Evolutionary conservation across 2,797 vertebrate species (phyloP).

Genomic region (Cetoscarus ocellatus): DNA sequence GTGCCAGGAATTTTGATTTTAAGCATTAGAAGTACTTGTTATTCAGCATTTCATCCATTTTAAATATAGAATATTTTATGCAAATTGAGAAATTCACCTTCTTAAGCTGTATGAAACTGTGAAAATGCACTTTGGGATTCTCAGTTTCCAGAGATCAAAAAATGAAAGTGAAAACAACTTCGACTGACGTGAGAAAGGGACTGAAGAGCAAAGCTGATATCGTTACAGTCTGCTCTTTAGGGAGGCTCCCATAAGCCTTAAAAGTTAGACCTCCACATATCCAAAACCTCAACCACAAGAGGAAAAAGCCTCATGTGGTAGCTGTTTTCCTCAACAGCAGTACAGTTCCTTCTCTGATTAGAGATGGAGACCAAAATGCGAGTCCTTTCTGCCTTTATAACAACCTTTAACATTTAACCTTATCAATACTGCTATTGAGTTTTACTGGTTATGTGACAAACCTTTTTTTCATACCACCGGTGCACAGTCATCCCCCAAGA

Average conservation of each 20-base stretch:
- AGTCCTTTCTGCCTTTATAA: no score
- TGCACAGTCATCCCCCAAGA: no score
- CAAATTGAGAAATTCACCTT: constrained; percentile 68
- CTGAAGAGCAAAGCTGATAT: constrained; percentile 22
- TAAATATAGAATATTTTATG: constrained; percentile 68
- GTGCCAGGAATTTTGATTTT: neutral
- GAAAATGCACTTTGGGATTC: constrained; percentile 80
- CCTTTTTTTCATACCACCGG: no score
- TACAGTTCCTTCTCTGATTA: no score
- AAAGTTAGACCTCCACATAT: constrained; percentile 42
- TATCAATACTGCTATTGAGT: no score
- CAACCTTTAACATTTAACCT: no score
- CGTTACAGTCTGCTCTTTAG: constrained; percentile 16
- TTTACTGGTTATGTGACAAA: no score
- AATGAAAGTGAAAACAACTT: constrained; percentile 76
- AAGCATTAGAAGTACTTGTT: constrained; percentile 4
- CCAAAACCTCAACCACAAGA: constrained; percentile 43
- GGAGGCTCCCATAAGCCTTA: constrained; percentile 39
- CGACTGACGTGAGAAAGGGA: constrained; percentile 34
- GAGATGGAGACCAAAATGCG: no score
- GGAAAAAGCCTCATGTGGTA: constrained; percentile 27
- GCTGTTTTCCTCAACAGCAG: constrained; percentile 19
- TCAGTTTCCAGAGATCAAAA: constrained; percentile 83
- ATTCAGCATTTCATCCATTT: constrained; percentile 44
- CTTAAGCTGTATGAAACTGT: constrained; percentile 65